A percentile compares a stretch with the other conserved stretches of the same genome.
Conservation (phyloP, 2,797 vertebrate species). For the Picus viridis region DNA sequence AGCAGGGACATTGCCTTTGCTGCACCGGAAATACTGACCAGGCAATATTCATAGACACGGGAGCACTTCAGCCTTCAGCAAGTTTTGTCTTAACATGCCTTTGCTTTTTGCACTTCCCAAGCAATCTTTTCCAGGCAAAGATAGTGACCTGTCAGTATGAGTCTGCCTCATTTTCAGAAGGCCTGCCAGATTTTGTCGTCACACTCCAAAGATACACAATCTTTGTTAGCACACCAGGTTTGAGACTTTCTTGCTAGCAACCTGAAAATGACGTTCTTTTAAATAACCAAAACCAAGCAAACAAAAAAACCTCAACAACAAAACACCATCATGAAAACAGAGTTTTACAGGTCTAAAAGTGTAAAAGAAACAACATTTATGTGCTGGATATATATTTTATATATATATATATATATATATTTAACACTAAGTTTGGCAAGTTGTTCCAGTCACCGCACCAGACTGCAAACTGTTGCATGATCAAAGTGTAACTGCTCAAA, state of each 20-base stretch:
- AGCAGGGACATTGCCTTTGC: background rate
- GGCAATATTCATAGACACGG: background rate
- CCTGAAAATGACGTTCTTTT: background rate
- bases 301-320: background rate
- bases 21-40: background rate
- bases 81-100: background rate
- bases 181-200: background rate
- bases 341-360: background rate
- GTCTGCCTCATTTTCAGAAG: background rate
- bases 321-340: background rate
- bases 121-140: background rate
- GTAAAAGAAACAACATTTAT: background rate
- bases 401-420: background rate
- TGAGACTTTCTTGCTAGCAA: background rate
- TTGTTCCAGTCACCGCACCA: background rate
- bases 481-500: background rate
- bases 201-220: background rate
- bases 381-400: background rate
- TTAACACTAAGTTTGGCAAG: background rate
- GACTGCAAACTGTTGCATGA: background rate
- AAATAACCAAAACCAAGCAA: background rate
- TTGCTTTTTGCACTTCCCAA: rapidly evolving
- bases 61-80: background rate
- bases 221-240: background rate
- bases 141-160: background rate